Evolutionary conservation across 2,888 invertebrate genomes (phyloP), one percentile per base, ranked within the genome.

Genomic region (Crossocerus cetratus): DNA sequence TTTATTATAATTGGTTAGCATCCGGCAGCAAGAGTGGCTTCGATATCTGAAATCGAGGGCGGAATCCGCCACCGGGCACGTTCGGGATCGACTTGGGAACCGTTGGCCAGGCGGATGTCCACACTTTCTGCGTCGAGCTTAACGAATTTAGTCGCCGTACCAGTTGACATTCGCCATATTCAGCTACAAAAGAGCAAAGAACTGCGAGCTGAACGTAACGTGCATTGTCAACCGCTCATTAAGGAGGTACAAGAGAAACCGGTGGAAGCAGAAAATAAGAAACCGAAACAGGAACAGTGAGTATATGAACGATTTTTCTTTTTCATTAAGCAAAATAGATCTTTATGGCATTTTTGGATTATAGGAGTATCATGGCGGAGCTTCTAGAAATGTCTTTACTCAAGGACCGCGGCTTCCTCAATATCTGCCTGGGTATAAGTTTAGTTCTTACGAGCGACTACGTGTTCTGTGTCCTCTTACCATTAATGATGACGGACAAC

Each of bases 391-490:
- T 89, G 45, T 84, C 86, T 2, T 72, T 91, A 43, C 74, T 91
- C 22, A 86, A 87, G 60, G 86, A 89, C 64, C 83, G 83, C 0
- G 67, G 83, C 2, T 91, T 90, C 63, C 68, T 95, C 8, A 95
- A 95, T 85, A 94, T 95, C 69, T 93, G 93, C 61, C 86, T 95
- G 43, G 96, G 95, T 49, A 92, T 94, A 85, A 92, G 94, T 0
- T 91, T 95, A 68, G 93, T 94, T 2, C 92, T 94, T 72, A 94
- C 94, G 68, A 93, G 94, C 3, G 95, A 96, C 86, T 91, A 94
- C 54, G 93, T 94, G 0, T 96, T 96, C 86, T 92, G 94, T 78
- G 93, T 94, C 0, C 85, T 96, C 62, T 92, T 95, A 73, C 95
- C 96, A 0, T 84, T 95, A 81, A 90, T 94, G 74, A 90, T 94